Conservation (phyloP, 2,797 vertebrate genomes). For the Hafferia zeledoni region DNA sequence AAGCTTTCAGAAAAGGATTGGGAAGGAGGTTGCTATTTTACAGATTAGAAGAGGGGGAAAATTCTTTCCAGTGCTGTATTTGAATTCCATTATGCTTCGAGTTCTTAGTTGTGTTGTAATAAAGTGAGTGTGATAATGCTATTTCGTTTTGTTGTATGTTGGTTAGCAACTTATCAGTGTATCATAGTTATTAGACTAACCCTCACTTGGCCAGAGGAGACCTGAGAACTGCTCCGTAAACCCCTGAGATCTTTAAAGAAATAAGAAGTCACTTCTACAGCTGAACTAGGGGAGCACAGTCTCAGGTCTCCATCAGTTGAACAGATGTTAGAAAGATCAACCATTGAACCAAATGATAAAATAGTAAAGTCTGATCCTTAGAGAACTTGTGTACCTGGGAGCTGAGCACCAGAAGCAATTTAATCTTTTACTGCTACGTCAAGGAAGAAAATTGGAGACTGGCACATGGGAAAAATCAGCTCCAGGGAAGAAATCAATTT, state of each 20-base stretch:
- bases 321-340: neutral
- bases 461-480: neutral
- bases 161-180: neutral
- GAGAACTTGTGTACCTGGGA: neutral
- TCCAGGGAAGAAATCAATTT: slow-evolving; percentile 27
- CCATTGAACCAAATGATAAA: neutral
- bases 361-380: neutral
- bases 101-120: neutral
- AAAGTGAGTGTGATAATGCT: neutral
- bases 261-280: neutral
- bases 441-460: neutral
- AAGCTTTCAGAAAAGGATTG: neutral
- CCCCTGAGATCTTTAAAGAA: neutral
- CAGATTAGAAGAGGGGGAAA: neutral
- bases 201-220: neutral
- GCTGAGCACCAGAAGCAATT: neutral
- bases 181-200: neutral
- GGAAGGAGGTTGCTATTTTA: neutral
- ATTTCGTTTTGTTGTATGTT: neutral
- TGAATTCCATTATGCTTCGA: slow-evolving; percentile 1
- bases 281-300: neutral
- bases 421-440: neutral
- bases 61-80: neutral
- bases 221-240: neutral
- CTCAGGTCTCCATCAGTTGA: neutral